These are phyloP conservation scores for Ophiothrix spiculata DNA, from an alignment of 35 echinoderm and acorn worm genomes.

Conservation along the genomic window DNA sequence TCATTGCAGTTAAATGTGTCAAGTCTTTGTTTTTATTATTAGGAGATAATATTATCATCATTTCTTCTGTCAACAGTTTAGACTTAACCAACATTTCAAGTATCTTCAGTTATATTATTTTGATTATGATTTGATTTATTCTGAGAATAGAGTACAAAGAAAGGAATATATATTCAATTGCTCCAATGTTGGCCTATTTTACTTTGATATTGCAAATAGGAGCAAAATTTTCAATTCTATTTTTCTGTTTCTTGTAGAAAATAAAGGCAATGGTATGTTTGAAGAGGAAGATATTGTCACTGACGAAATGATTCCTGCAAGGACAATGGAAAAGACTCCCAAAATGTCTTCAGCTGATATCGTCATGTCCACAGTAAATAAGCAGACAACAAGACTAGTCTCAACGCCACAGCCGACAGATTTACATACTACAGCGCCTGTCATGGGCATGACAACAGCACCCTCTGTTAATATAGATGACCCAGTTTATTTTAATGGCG, in stretches of 20 bases:
- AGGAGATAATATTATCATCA: no score
- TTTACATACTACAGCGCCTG: not conserved
- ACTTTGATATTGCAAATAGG: not conserved
- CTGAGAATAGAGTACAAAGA: not conserved
- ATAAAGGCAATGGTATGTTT: not conserved
- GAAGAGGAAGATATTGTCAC: not conserved
- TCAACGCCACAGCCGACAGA: not conserved
- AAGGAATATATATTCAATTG: not conserved
- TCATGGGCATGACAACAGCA: not conserved
- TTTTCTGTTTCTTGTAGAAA: not conserved
- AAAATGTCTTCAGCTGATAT: slow-evolving; percentile 2
- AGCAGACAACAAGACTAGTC: not conserved
- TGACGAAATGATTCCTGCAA: not conserved
- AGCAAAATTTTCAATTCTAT: not conserved
- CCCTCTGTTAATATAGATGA: slow-evolving; percentile 11
- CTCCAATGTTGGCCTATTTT: not conserved
- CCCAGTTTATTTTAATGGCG: slow-evolving; percentile 68
- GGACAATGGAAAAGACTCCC: not conserved
- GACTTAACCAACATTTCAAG: no score
- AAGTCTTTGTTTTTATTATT: no score
- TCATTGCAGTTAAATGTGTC: no score
- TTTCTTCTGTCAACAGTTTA: no score
- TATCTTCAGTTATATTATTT: no score
- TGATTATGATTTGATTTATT: no score
- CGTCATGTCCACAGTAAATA: not conserved